Base-by-base conservation (phyloP, 2,113 vertebrate species). In the Poeciliopsis retropinna region DNA sequence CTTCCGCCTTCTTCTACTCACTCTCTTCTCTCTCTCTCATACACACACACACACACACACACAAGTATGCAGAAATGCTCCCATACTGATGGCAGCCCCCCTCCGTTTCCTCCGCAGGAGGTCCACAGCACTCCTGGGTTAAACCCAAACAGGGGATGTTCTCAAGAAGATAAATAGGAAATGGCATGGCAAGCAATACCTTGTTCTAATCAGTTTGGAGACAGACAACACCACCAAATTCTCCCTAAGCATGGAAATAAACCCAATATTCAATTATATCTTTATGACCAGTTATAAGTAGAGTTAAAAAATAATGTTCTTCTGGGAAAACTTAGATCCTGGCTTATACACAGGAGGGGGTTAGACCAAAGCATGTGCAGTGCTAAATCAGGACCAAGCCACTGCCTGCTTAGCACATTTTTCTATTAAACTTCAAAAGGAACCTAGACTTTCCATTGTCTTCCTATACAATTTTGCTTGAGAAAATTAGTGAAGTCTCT, bases 51-150 rank as follows among this genome's bases (percentile, higher is more conserved):
- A 82, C 22, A 25, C 47, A 72, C 37, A 81, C 19, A 78, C 60
- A 72, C 25, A n/a, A 60, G 34, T 77, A 78, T 76, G 66, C 72
- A 76, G 70, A 84, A 73, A 76, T 72, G 72, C 71, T 77, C 73
- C 62, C 61, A 61, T 71, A 73, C 73, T 66, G 67, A 78, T 22
- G 47, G 51, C 37, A 68, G 25, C 27, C 41, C 19, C 66, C 79
- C 32, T 60, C 64, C 47, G 15, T 37, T 19, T n/a, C 27, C 66
- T 67, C 80, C 22, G 61, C 82, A 61, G 83, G 84, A 76, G 87
- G 78, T 83, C 87, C 66, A 69, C 30, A 85, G 76, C 80, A 30
- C 82, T 87, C 82, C 75, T 64, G 81, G 73, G 78, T 88, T 84
- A 80, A 86, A 85, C 85, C 84, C 76, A 75, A 78, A 60, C 70